A percentile compares a stretch with the other conserved stretches of the same genome.
Conservation (phyloP, 1,140 invertebrate genomes). For the Philopotamus ludificatus region DNA sequence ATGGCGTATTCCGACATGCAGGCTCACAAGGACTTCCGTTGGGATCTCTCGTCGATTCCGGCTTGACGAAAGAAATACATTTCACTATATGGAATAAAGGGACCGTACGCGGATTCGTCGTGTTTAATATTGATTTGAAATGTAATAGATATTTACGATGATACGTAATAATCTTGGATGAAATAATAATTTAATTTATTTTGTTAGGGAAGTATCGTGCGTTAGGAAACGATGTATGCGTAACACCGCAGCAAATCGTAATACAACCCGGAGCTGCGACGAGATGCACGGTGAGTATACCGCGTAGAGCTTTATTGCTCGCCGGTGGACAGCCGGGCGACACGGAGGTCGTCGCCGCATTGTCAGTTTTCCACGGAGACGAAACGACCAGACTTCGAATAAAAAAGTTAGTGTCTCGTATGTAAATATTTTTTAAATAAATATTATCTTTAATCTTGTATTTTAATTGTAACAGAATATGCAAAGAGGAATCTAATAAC, state of each 20-base stretch:
- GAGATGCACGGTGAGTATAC: slow-evolving; percentile 28
- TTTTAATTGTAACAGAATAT: slow-evolving; percentile 29
- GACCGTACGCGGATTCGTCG: slow-evolving; percentile 18
- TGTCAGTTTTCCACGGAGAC: slow-evolving; percentile 34
- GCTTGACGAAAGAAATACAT: slow-evolving; percentile 30
- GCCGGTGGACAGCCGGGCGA: slow-evolving; percentile 18
- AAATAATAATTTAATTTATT: neutral
- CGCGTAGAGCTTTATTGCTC: slow-evolving; percentile 24
- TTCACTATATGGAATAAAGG: slow-evolving; percentile 40
- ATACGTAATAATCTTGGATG: neutral
- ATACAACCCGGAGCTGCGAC: slow-evolving; percentile 14
- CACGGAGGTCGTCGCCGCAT: slow-evolving; percentile 32
- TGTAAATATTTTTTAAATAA: neutral
- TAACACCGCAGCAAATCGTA: slow-evolving; percentile 17
- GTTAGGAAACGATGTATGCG: slow-evolving; percentile 26
- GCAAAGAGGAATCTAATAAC: slow-evolving; percentile 24
- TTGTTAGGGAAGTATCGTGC: slow-evolving; percentile 38
- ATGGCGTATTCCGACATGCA: slow-evolving; percentile 36
- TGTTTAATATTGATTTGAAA: slow-evolving; percentile 38
- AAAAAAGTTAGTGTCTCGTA: slow-evolving; percentile 23
- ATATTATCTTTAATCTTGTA: slow-evolving; percentile 12
- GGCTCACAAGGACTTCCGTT: slow-evolving; percentile 33
- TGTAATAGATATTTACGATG: slow-evolving; percentile 25
- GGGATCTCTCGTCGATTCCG: slow-evolving; percentile 28
- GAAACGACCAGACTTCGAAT: slow-evolving; percentile 34